Percentiles rank a stretch among this genome's conserved stretches.
phyloP scores from a whole-genome alignment of 1,140 invertebrate species.

The Apis dorsata region DNA sequence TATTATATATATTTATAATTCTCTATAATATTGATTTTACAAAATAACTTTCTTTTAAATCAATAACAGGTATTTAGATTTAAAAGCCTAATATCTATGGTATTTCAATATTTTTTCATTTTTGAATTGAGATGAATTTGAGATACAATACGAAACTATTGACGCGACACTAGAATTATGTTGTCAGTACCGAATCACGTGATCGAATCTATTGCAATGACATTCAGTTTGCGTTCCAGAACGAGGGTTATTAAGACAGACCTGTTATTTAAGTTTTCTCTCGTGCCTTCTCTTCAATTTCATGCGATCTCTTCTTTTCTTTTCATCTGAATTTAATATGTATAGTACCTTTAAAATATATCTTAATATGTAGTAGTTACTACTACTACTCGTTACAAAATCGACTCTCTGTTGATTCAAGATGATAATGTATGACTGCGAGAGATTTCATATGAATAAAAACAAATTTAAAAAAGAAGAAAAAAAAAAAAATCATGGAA shows the following conservation, averaged over 20 bases:
- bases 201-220: constrained; percentile 77
- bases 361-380: too few relatives aligned
- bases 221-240: constrained; percentile 73
- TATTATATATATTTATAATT: neutral
- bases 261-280: constrained; percentile 76
- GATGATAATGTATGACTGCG: constrained; percentile 77
- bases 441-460: constrained; percentile 73
- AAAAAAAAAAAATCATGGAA: constrained; percentile 28
- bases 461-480: constrained; percentile 51
- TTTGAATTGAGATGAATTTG: neutral
- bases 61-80: too few relatives aligned
- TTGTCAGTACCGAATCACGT: constrained; percentile 68
- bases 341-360: neutral
- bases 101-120: neutral
- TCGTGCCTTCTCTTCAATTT: constrained; percentile 43
- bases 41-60: neutral
- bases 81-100: neutral
- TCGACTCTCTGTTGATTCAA: constrained; percentile 78
- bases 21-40: neutral
- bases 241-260: constrained; percentile 76
- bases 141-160: neutral
- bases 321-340: neutral
- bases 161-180: constrained; percentile 24
- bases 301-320: neutral
- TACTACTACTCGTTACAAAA: constrained; percentile 56